Conservation (phyloP, 2,888 invertebrate genomes). For the Nemotelus nigrinus region DNA sequence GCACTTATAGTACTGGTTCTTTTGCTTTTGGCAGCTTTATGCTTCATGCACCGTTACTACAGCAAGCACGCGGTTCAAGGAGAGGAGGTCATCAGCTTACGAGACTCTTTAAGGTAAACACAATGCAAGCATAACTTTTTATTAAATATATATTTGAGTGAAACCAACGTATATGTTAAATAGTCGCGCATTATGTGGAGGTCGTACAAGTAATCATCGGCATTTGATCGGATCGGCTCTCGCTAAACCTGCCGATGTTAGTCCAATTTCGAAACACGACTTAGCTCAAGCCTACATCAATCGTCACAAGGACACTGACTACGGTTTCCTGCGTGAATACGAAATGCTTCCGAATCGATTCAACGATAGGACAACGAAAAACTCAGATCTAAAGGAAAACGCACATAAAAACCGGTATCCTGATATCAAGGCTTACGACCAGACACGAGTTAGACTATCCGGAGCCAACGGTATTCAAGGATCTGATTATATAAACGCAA, state of each 20-base stretch:
- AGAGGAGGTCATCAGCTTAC: slow-evolving; percentile 74
- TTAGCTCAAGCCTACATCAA: slow-evolving; percentile 82
- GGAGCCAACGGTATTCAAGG: slow-evolving; percentile 81
- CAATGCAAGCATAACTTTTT: background rate
- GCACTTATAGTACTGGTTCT: slow-evolving; percentile 72
- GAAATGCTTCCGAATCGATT: slow-evolving; percentile 89
- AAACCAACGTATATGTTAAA: background rate
- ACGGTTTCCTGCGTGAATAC: slow-evolving; percentile 90
- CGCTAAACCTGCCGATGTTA: slow-evolving; percentile 82
- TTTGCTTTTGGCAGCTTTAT: slow-evolving; percentile 71
- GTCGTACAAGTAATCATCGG: slow-evolving; percentile 68
- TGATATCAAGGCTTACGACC: slow-evolving; percentile 93
- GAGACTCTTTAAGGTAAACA: slow-evolving; percentile 73
- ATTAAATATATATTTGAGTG: background rate
- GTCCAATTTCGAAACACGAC: slow-evolving; percentile 79
- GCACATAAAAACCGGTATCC: slow-evolving; percentile 90
- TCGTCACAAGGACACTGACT: slow-evolving; percentile 86
- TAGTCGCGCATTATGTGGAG: slow-evolving; percentile 63
- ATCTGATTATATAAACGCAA: slow-evolving; percentile 93
- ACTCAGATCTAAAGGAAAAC: slow-evolving; percentile 88
- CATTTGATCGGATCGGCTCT: slow-evolving; percentile 70
- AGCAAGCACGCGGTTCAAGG: slow-evolving; percentile 73
- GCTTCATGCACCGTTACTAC: slow-evolving; percentile 73
- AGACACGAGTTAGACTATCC: slow-evolving; percentile 84
- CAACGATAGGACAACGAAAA: slow-evolving; percentile 85